phyloP scores from a whole-genome alignment of 2,797 vertebrate species.

The Buceros bicornis region DNA sequence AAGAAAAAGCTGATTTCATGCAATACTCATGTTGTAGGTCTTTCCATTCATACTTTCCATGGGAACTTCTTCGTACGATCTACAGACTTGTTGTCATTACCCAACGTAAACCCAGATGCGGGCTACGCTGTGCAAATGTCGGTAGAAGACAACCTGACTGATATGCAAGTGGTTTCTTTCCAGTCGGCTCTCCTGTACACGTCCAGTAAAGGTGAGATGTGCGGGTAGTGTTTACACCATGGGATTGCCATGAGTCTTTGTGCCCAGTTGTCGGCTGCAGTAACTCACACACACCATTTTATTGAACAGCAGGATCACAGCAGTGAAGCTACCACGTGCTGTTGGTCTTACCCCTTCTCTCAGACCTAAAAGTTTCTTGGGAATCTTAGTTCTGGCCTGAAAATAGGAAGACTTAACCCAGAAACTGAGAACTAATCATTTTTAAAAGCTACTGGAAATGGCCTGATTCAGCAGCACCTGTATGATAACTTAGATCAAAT shows the following conservation, averaged over 20 bases:
- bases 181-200: conserved; percentile 97
- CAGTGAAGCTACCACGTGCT: neutral
- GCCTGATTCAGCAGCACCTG: neutral
- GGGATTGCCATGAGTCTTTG: neutral
- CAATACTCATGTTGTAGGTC: conserved; percentile 77
- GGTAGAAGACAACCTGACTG: conserved; percentile 94
- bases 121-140: conserved; percentile 98
- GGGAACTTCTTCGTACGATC: conserved; percentile 98
- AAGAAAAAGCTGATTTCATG: neutral
- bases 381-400: neutral
- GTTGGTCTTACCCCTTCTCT: neutral
- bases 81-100: conserved; percentile 93
- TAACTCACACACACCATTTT: neutral
- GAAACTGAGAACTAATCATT: neutral
- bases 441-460: neutral
- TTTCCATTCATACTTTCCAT: conserved; percentile 98
- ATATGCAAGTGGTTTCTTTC: conserved; percentile 94
- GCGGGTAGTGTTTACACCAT: neutral
- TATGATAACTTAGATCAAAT: neutral
- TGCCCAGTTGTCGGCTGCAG: neutral
- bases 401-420: neutral
- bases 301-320: neutral
- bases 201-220: conserved; percentile 92
- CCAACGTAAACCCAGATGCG: conserved; percentile 95
- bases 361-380: neutral